Percentiles rank a stretch among this genome's conserved stretches.
phyloP scores from a whole-genome alignment of 2,113 vertebrate genomes.

The Phyllopteryx taeniolatus region DNA sequence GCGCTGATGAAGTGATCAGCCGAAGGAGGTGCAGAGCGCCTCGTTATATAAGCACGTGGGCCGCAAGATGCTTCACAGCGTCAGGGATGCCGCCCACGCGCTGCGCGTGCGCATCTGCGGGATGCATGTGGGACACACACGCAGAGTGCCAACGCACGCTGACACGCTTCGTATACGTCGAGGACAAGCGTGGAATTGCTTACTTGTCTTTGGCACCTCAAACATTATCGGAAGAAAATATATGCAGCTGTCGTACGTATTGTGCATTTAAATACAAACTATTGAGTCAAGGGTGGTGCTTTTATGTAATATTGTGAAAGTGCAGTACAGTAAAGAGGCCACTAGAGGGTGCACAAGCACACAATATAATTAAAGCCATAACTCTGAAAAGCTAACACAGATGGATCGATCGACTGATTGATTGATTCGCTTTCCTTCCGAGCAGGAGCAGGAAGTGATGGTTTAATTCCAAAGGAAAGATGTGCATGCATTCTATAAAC shows the following conservation, averaged over 20 bases:
- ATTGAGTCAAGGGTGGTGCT: background rate
- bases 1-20: slow-evolving; percentile 60
- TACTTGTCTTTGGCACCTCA: background rate
- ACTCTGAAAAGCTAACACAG: background rate
- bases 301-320: background rate
- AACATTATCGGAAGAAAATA: no score
- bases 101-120: slow-evolving; percentile 21
- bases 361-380: background rate
- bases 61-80: slow-evolving; percentile 70
- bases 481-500: background rate
- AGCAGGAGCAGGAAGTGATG: no score
- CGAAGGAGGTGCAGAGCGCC: slow-evolving; percentile 60
- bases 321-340: slow-evolving; percentile 29
- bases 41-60: slow-evolving; percentile 76
- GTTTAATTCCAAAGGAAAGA: background rate
- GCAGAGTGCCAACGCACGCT: slow-evolving; percentile 41
- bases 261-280: background rate
- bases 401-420: no score
- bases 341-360: slow-evolving; percentile 49
- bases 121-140: slow-evolving; percentile 48
- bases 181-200: background rate
- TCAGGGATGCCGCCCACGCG: slow-evolving; percentile 62
- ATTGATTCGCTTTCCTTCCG: no score
- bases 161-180: background rate
- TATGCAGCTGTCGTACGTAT: background rate